These are phyloP conservation scores for Lepas anatifera DNA, from an alignment of 2,888 invertebrate genomes.

Conservation along the genomic window DNA sequence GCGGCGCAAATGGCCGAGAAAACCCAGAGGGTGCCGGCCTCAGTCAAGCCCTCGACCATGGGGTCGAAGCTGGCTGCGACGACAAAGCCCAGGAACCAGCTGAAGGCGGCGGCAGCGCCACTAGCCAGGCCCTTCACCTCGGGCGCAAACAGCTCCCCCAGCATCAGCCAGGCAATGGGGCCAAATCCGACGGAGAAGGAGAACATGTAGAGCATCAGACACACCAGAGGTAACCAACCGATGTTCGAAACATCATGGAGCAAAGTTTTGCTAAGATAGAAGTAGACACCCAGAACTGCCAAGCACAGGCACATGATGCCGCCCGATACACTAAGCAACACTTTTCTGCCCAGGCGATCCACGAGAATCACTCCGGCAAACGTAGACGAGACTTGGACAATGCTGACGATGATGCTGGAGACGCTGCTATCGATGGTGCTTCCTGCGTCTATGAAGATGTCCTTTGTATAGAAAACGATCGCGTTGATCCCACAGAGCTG, in stretches of 20 bases:
- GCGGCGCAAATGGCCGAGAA: slow-evolving; percentile 53
- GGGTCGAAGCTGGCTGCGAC: slow-evolving; percentile 32
- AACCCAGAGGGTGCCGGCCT: slow-evolving; percentile 60
- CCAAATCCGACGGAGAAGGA: slow-evolving; percentile 71
- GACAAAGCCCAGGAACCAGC: slow-evolving; percentile 59
- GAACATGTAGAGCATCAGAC: slow-evolving; percentile 61
- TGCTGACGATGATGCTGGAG: slow-evolving; percentile 74
- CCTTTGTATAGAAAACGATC: slow-evolving; percentile 80
- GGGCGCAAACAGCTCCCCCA: slow-evolving; percentile 60
- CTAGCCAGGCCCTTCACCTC: slow-evolving; percentile 54
- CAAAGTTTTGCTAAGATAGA: slow-evolving; percentile 40
- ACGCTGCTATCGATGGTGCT: slow-evolving; percentile 60
- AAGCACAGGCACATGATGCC: slow-evolving; percentile 43
- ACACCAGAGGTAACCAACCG: slow-evolving; percentile 57
- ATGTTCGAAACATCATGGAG: slow-evolving; percentile 30
- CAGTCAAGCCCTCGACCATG: slow-evolving; percentile 46
- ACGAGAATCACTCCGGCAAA: slow-evolving; percentile 73
- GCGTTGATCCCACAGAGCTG: slow-evolving; percentile 91
- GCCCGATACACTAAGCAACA: slow-evolving; percentile 69
- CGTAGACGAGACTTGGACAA: slow-evolving; percentile 78
- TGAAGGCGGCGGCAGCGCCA: slow-evolving; percentile 57
- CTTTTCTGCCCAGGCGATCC: slow-evolving; percentile 76
- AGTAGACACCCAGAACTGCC: slow-evolving; percentile 55
- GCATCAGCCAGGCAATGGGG: slow-evolving; percentile 73
- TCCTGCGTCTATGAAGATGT: slow-evolving; percentile 68